Conservation (phyloP, 1,140 invertebrate species). For the Hetaerina americana region DNA sequence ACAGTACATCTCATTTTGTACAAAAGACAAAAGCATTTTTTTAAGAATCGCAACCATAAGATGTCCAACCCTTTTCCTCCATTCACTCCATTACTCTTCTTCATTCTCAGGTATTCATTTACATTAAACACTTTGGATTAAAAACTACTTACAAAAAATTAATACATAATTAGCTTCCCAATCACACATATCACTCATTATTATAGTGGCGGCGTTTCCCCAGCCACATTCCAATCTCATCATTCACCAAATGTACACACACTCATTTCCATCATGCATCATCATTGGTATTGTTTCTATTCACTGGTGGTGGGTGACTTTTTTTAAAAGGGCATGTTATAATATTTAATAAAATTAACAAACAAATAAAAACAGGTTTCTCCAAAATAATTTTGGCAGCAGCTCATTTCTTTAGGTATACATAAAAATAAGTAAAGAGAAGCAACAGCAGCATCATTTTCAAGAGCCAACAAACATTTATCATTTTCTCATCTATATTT, state of each 20-base stretch:
- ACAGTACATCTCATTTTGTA: neutral
- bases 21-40: neutral
- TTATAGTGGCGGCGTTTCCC: neutral
- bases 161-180: neutral
- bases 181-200: neutral
- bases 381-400: neutral
- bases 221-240: neutral
- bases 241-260: neutral
- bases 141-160: slow-evolving; percentile 1
- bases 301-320: neutral
- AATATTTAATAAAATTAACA: neutral
- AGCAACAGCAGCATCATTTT: neutral
- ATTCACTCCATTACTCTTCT: neutral
- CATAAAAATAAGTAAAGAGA: neutral
- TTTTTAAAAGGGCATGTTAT: neutral
- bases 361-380: neutral
- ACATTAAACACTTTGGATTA: neutral
- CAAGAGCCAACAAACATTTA: neutral
- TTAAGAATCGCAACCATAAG: neutral
- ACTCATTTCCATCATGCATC: neutral
- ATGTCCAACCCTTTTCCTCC: neutral
- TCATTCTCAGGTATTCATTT: neutral
- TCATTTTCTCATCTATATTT: neutral
- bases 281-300: neutral
- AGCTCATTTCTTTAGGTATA: neutral